Evolutionary conservation across 1,140 invertebrate genomes (phyloP), one percentile per base, ranked within the genome.

Genomic region (Hormaphis cornu): DNA sequence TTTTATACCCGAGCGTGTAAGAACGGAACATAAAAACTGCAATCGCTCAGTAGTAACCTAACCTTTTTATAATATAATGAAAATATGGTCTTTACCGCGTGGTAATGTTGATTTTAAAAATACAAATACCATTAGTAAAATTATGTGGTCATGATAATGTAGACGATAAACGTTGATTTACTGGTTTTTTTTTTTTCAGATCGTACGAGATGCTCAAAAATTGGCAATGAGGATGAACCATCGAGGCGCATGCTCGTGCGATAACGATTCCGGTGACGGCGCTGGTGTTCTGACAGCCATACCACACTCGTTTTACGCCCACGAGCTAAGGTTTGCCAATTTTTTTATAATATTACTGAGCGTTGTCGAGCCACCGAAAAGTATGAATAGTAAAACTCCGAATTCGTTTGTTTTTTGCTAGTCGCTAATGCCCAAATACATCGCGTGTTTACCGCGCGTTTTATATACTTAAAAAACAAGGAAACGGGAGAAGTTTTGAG

Each of bases 221-320:
- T 86, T 99, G 79, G 88, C 96, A 22, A 87, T 89, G 76, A 89
- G 96, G 74, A 99, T 99, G 96, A 93, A 96, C 81, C 97, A 99
- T 81, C 88, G 97, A 72, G 97, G 97, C 73, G 97, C 95, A 24
- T 97, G 94, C 80, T 91, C 93, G 24, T 97, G 95, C 81, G 97
- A 99, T 81, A 98, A 98, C 80, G 94, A 98, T 78, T 97, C 95
- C 18, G 97, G 97, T 52, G 97, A 99, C 79, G 97, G 97, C 53
- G 96, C 97, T 73, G 97, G 97, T 69, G 90, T 98, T 26, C 83
- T 98, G 72, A 90, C 91, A 52, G 93, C 93, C 71, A 97, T 99
- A 77, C 97, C 97, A 22, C 94, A 99, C 79, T 84, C 88, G 73
- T 89, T 95, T 76, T 99, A 97, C 81, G 81, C 83, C 72, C 85